Base-by-base conservation (phyloP, 2,113 vertebrate species). In the Phrynosoma platyrhinos region DNA sequence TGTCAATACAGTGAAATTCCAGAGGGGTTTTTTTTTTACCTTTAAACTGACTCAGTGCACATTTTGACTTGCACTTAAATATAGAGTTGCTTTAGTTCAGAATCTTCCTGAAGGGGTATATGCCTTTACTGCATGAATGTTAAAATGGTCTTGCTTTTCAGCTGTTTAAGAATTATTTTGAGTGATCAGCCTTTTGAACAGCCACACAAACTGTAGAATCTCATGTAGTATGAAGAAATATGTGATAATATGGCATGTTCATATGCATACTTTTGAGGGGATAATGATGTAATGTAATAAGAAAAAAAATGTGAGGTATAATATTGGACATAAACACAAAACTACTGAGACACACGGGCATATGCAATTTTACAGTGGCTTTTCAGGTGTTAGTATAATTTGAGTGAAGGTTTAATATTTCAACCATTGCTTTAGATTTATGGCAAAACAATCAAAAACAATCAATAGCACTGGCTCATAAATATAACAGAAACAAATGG, bases 391-490 rank as follows among this genome's bases (percentile, higher is more conserved):
- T 80, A 62, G 25, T 36, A 40, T 80, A 27, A 58, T 80, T 58
- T 32, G 53, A 68, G 23, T 53, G 82, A 82, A 88, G 36, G n/a
- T 36, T 58, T 84, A 72, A 71, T 86, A 83, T 89, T 89, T 74
- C 36, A 83, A 32, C 7, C 18, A 23, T 76, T 68, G 58, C 23
- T 76, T 72, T 52, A 79, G 30, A 58, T 77, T 88, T 80, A 77
- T 79, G 36, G 40, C 21, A 91, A 83, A 52, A 88, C 52, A 20
- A 72, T 69, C 55, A 58, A 42, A 80, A 47, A 7, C 47, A 83
- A 69, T 76, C 32, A 83, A 82, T 47, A n/a, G 32, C n/a, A 40
- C 12, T n/a, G 77, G n/a, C 66, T 85, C 69, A 86, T 74, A 72
- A 86, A 69, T 20, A 20, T 8, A 72, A 25, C 52, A 86, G 27